Conservation (phyloP, 1,140 invertebrate species). For the Rhyzopertha dominica region DNA sequence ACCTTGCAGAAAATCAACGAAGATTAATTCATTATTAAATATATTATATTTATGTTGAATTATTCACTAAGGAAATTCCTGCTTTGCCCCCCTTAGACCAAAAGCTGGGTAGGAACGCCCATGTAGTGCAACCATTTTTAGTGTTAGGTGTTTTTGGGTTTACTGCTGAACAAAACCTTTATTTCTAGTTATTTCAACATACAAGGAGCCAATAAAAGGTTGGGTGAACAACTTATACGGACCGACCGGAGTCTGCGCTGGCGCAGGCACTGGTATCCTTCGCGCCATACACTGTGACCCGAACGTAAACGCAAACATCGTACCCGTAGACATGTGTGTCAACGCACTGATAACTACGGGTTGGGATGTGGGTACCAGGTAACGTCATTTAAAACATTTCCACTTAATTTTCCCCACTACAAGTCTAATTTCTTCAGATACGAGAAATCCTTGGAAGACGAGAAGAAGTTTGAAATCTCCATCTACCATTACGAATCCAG, state of each 20-base stretch:
- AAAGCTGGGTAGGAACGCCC: too few species aligned
- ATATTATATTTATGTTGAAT: too few species aligned
- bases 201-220: slow-evolving; percentile 65
- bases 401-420: too few species aligned
- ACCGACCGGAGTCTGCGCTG: slow-evolving; percentile 60
- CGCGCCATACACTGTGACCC: slow-evolving; percentile 61
- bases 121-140: too few species aligned
- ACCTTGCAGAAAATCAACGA: too few species aligned
- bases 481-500: slow-evolving; percentile 70
- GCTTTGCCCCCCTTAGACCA: too few species aligned
- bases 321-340: slow-evolving; percentile 84
- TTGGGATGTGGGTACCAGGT: slow-evolving; percentile 59
- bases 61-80: too few species aligned
- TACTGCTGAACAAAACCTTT: background rate
- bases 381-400: too few species aligned
- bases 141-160: too few species aligned
- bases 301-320: slow-evolving; percentile 67
- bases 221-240: slow-evolving; percentile 94
- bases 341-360: slow-evolving; percentile 73
- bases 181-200: slow-evolving; percentile 71
- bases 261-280: slow-evolving; percentile 63
- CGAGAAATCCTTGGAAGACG: slow-evolving; percentile 12
- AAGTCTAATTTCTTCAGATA: too few species aligned
- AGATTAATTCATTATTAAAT: too few species aligned
- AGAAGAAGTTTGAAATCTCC: slow-evolving; percentile 45